phyloP scores from a whole-genome alignment of 2,888 invertebrate species.

The Drosophila yooni region DNA sequence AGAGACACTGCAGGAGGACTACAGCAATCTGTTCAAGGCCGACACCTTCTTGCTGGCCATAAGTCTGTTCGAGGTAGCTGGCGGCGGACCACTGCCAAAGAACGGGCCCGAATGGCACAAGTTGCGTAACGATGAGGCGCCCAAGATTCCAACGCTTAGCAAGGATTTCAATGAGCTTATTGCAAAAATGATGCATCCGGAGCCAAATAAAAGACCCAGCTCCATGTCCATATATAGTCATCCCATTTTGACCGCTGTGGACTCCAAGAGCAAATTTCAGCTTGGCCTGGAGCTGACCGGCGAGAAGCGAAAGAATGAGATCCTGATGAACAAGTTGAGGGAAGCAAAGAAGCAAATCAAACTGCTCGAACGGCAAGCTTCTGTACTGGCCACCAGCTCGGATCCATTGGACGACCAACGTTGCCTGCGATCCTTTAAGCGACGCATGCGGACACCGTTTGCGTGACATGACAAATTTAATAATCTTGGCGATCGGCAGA shows the following conservation, averaged over 20 bases:
- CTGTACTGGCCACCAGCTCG: conserved; percentile 50
- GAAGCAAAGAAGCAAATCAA: conserved; percentile 86
- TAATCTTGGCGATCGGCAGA: conserved; percentile 78
- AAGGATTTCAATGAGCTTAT: conserved; percentile 90
- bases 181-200: conserved; percentile 93
- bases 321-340: conserved; percentile 89
- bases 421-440: conserved; percentile 78
- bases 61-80: conserved; percentile 87
- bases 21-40: conserved; percentile 92
- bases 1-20: conserved; percentile 94
- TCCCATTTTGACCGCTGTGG: conserved; percentile 89
- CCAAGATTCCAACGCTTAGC: conserved; percentile 88
- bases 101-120: conserved; percentile 95
- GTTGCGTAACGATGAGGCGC: conserved; percentile 90
- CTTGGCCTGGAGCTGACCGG: conserved; percentile 92
- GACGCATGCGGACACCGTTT: conserved; percentile 74
- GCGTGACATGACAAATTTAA: conserved; percentile 65
- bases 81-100: conserved; percentile 93
- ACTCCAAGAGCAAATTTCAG: conserved; percentile 92
- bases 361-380: conserved; percentile 80
- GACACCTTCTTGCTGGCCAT: conserved; percentile 95
- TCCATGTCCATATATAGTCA: conserved; percentile 90
- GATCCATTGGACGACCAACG: conserved; percentile 72
- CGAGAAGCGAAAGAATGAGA: conserved; percentile 92
- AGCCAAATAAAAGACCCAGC: conserved; percentile 91